These are phyloP conservation scores for Chrysolina oricalcia DNA, from an alignment of 2,888 invertebrate genomes.

Conservation along the genomic window DNA sequence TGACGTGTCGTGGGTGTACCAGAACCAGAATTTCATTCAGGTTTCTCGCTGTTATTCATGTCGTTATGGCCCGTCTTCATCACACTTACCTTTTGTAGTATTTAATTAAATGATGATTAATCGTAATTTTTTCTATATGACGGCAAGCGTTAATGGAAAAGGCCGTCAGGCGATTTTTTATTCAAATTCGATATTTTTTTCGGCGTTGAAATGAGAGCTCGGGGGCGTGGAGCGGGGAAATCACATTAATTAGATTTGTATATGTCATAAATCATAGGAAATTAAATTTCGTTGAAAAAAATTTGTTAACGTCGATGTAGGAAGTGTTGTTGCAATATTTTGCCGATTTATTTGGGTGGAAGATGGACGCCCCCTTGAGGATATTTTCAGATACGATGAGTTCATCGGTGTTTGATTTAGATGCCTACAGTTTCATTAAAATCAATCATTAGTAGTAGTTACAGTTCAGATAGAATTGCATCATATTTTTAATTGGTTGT, in stretches of 20 bases:
- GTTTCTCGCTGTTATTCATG: slow-evolving; percentile 65
- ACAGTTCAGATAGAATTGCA: no score
- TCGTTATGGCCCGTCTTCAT: slow-evolving; percentile 60
- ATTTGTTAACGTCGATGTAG: slow-evolving; percentile 16
- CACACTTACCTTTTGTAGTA: slow-evolving; percentile 53
- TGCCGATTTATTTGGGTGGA: slow-evolving; percentile 1
- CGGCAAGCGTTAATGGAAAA: slow-evolving; percentile 45
- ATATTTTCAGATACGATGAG: not conserved
- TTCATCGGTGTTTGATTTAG: not conserved
- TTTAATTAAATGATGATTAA: slow-evolving; percentile 56
- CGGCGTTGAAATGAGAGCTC: slow-evolving; percentile 37
- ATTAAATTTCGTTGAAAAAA: slow-evolving; percentile 32
- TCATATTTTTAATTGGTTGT: no score
- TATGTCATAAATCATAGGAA: slow-evolving; percentile 36
- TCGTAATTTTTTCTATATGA: slow-evolving; percentile 41
- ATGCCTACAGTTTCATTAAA: not conserved
- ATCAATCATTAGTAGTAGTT: no score
- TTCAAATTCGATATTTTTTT: slow-evolving; percentile 42
- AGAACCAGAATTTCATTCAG: slow-evolving; percentile 66
- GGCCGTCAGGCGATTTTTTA: slow-evolving; percentile 43
- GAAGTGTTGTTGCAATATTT: slow-evolving; percentile 20
- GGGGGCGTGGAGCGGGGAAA: slow-evolving; percentile 40
- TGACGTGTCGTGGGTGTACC: slow-evolving; percentile 64
- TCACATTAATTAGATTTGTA: slow-evolving; percentile 45
- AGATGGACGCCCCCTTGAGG: not conserved